Percentiles rank a stretch among this genome's conserved stretches.
Evolutionary conservation across 1,140 invertebrate genomes (phyloP).

Genomic region (Coboldia fuscipes): DNA sequence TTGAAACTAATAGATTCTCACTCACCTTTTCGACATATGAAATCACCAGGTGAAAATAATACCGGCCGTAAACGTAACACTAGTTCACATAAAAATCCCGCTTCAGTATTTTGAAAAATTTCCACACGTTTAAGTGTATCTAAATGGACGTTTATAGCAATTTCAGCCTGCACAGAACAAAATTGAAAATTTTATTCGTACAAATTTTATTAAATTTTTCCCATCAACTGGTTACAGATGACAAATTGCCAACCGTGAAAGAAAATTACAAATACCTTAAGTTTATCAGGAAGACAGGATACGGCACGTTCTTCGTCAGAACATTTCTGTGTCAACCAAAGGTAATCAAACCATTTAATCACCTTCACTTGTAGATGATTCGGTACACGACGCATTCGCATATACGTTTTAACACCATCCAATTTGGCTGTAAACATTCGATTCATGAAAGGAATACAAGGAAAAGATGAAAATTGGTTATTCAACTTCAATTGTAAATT

Average conservation of each 20-base stretch:
- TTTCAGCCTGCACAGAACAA: constrained; percentile 45
- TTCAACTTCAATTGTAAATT: background rate
- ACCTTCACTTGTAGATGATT: constrained; percentile 92
- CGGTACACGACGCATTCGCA: constrained; percentile 88
- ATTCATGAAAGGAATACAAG: background rate
- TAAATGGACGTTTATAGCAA: constrained; percentile 95
- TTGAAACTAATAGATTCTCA: constrained; percentile 3
- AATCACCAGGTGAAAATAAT: constrained; percentile 93
- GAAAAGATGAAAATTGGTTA: background rate
- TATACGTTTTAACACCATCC: constrained; percentile 96
- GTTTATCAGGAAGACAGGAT: constrained; percentile 85
- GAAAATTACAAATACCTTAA: constrained; percentile 34
- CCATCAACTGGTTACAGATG: no score
- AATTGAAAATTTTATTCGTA: background rate
- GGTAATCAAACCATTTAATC: constrained; percentile 98
- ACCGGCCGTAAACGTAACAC: constrained; percentile 85
- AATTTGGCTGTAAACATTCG: constrained; percentile 63
- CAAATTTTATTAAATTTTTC: no score
- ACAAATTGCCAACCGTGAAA: no score
- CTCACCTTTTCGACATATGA: constrained; percentile 95
- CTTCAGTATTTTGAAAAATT: constrained; percentile 98
- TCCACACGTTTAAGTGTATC: constrained; percentile 95
- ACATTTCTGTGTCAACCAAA: constrained; percentile 96
- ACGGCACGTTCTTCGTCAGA: constrained; percentile 93
- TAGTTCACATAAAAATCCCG: constrained; percentile 92